A percentile compares a stretch with the other conserved stretches of the same genome.
Conservation (phyloP, 2,888 invertebrate species). For the Chrysolina oricalcia region DNA sequence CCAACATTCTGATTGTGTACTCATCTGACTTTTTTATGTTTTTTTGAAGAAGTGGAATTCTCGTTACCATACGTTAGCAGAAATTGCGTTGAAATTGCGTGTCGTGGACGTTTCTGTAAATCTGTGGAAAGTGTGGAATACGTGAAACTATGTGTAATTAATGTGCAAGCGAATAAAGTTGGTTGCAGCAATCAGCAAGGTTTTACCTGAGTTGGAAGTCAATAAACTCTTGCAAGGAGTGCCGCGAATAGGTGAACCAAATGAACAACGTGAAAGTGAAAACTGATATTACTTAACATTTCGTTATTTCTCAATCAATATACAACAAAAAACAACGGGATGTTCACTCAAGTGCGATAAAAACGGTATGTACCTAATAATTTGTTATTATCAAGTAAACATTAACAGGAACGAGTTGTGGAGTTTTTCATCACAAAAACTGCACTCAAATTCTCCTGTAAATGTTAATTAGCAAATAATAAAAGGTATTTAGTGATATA, state of each 20-base stretch:
- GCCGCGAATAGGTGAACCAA: conserved; percentile 66
- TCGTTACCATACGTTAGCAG: conserved; percentile 7
- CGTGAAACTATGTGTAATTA: conserved; percentile 31
- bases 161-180: conserved; percentile 48
- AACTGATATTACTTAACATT: conserved; percentile 67
- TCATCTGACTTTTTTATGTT: conserved; percentile 32
- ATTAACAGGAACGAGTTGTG: conserved; percentile 6
- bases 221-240: conserved; percentile 71
- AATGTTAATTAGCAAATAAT: conserved; percentile 59
- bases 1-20: conserved; percentile 55
- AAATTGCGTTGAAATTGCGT: neutral
- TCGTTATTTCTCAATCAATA: conserved; percentile 31
- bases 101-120: neutral
- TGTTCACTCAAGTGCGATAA: conserved; percentile 35
- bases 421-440: conserved; percentile 47
- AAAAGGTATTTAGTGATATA: conserved; percentile 64
- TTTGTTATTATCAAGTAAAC: conserved; percentile 3
- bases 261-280: conserved; percentile 69
- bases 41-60: conserved; percentile 11
- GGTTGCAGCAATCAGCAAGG: conserved; percentile 39
- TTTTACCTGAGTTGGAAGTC: conserved; percentile 67
- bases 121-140: neutral
- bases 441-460: conserved; percentile 55
- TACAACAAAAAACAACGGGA: conserved; percentile 24
- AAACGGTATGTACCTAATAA: conserved; percentile 40